These are phyloP conservation scores for Drosophila falleni DNA, from an alignment of 2,888 invertebrate species.

Conservation along the genomic window DNA sequence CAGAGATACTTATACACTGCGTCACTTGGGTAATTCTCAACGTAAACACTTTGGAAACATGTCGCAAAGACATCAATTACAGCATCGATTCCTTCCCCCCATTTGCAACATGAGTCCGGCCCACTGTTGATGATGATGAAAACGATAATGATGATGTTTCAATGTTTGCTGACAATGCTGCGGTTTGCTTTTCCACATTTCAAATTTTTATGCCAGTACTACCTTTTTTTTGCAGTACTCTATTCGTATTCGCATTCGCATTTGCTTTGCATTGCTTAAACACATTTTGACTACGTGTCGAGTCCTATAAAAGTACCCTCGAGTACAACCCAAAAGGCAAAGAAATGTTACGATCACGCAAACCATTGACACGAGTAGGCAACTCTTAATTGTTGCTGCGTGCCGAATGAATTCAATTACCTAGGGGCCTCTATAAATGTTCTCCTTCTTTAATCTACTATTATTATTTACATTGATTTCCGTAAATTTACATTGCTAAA, in stretches of 20 bases:
- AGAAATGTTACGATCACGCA: constrained; percentile 18
- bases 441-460: not conserved
- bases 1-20: constrained; percentile 49
- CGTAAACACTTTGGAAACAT: constrained; percentile 82
- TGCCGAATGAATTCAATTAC: constrained; percentile 43
- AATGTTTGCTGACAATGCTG: constrained; percentile 75
- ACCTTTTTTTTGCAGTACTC: constrained; percentile 26
- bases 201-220: constrained; percentile 70
- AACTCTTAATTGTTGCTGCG: constrained; percentile 62
- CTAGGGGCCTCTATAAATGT: constrained; percentile 5
- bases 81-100: constrained; percentile 66
- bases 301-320: constrained; percentile 39
- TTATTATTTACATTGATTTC: constrained; percentile 10
- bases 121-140: constrained; percentile 44
- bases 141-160: constrained; percentile 63
- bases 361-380: constrained; percentile 18
- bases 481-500: not conserved
- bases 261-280: constrained; percentile 72
- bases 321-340: constrained; percentile 28
- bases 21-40: constrained; percentile 77
- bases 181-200: constrained; percentile 68
- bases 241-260: constrained; percentile 38
- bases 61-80: constrained; percentile 85
- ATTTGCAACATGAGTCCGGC: constrained; percentile 25
- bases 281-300: constrained; percentile 71